phyloP scores from a whole-genome alignment of 2,797 vertebrate genomes.

The Hybognathus amarus region DNA sequence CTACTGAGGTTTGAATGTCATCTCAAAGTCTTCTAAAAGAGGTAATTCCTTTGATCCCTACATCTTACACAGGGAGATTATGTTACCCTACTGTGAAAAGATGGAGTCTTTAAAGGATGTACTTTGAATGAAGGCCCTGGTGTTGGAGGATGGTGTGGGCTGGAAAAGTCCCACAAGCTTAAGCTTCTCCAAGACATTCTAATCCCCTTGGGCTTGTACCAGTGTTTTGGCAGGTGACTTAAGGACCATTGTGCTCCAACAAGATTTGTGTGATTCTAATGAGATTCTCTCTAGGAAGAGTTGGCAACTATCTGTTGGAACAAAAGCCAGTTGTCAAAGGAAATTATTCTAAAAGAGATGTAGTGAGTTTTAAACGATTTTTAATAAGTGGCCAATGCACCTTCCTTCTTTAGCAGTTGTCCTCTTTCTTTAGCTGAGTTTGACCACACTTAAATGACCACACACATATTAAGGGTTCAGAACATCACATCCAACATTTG shows the following conservation, averaged over 20 bases:
- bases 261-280: conserved; percentile 46
- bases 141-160: conserved; percentile 6
- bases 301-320: conserved; percentile 10
- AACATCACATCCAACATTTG: background rate
- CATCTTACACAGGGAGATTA: conserved; percentile 31
- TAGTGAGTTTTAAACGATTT: background rate
- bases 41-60: conserved; percentile 36
- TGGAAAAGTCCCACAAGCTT: background rate
- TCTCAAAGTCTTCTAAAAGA: conserved; percentile 38
- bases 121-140: conserved; percentile 22
- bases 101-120: conserved; percentile 17
- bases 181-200: conserved; percentile 24
- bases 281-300: conserved; percentile 18
- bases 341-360: conserved; percentile 11
- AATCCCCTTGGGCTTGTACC: conserved; percentile 36
- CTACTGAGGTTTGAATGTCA: conserved; percentile 24
- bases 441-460: background rate
- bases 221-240: conserved; percentile 46
- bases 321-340: background rate
- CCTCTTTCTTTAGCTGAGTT: background rate
- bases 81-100: conserved; percentile 14
- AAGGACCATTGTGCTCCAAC: conserved; percentile 35
- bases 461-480: background rate
- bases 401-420: background rate
- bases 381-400: background rate